phyloP scores from a whole-genome alignment of 2,888 invertebrate genomes.

The Plagodis pulveraria region DNA sequence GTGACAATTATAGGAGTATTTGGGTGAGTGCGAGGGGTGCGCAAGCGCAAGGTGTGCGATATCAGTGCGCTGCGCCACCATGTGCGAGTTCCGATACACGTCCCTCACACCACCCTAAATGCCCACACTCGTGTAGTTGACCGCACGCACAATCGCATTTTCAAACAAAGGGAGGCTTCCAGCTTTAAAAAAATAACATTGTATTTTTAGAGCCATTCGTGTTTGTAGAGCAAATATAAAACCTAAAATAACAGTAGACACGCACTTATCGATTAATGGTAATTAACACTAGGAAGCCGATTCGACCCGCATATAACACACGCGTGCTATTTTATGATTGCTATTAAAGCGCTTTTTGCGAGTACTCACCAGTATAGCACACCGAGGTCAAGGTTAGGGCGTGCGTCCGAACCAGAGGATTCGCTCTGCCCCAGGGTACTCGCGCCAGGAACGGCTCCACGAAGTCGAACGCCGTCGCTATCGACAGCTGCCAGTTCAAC shows the following conservation, averaged over 20 bases:
- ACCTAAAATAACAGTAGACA: slow-evolving; percentile 40
- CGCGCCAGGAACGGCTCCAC: slow-evolving; percentile 91
- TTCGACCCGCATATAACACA: slow-evolving; percentile 64
- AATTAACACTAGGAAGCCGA: slow-evolving; percentile 59
- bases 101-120: slow-evolving; percentile 55
- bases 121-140: slow-evolving; percentile 50
- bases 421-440: slow-evolving; percentile 85
- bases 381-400: slow-evolving; percentile 91
- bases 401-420: slow-evolving; percentile 88
- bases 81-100: slow-evolving; percentile 79
- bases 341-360: slow-evolving; percentile 27
- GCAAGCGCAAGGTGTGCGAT: slow-evolving; percentile 80
- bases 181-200: slow-evolving; percentile 48
- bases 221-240: slow-evolving; percentile 19
- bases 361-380: slow-evolving; percentile 90
- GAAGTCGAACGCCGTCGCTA: slow-evolving; percentile 93
- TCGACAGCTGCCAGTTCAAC: slow-evolving; percentile 92
- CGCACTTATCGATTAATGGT: slow-evolving; percentile 60
- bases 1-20: slow-evolving; percentile 58
- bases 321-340: slow-evolving; percentile 26
- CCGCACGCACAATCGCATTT: slow-evolving; percentile 60
- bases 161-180: slow-evolving; percentile 65
- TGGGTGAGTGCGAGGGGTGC: slow-evolving; percentile 73
- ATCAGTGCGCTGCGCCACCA: slow-evolving; percentile 69
- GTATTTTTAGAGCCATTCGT: slow-evolving; percentile 24